These are phyloP conservation scores for Gobionotothen gibberifrons DNA, from an alignment of 2,797 vertebrate species.

Conservation along the genomic window DNA sequence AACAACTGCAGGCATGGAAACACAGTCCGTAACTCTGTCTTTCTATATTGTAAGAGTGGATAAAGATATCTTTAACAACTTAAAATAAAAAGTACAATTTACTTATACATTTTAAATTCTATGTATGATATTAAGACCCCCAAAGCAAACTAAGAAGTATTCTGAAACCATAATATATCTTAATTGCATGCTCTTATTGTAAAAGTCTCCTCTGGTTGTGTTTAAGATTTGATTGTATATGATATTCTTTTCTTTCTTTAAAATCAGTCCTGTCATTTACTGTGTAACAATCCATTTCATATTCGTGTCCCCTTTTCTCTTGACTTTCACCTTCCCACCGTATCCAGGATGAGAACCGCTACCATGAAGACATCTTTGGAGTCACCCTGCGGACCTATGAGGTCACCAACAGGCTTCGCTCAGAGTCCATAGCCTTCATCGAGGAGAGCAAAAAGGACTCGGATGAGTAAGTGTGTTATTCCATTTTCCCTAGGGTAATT, in stretches of 20 bases:
- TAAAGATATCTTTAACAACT: background rate
- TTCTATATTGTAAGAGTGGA: background rate
- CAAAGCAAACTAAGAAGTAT: background rate
- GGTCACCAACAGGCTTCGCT: constrained; percentile 97
- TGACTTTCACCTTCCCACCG: background rate
- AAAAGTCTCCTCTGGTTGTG: background rate
- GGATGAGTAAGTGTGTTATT: constrained; percentile 89
- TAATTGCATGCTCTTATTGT: background rate
- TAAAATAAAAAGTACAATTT: background rate
- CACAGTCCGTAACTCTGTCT: background rate
- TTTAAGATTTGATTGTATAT: background rate
- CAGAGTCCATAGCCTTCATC: constrained; percentile 98
- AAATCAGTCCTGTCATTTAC: background rate
- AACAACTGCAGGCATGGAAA: constrained; percentile 3
- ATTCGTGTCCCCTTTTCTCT: background rate
- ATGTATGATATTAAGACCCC: background rate
- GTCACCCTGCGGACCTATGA: constrained; percentile 97
- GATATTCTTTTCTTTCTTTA: background rate
- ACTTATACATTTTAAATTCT: background rate
- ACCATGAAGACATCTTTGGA: constrained; percentile 98
- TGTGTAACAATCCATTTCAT: background rate
- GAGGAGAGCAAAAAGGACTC: constrained; percentile 97
- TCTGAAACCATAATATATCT: background rate
- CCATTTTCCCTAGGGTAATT: background rate
- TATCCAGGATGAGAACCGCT: constrained; percentile 94